phyloP scores from a whole-genome alignment of 2,113 vertebrate species.

The Trochalopteron elliotii region DNA sequence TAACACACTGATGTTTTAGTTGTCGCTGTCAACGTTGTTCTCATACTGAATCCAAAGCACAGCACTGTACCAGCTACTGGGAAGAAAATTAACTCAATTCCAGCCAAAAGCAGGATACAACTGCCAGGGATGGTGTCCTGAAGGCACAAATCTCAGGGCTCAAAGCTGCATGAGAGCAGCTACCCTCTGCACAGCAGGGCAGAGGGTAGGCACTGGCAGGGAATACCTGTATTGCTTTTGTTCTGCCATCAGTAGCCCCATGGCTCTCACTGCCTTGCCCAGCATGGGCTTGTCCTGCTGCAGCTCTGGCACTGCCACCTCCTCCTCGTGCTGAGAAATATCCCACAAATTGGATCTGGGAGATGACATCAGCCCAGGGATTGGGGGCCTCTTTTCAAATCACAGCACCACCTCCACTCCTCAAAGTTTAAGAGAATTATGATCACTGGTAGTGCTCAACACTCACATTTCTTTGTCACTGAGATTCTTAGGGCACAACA shows the following conservation, averaged over 20 bases:
- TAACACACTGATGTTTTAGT: not conserved
- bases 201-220: not conserved
- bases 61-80: not conserved
- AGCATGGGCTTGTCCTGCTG: not conserved
- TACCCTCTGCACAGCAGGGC: not conserved
- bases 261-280: accelerated
- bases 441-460: not conserved
- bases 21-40: not conserved
- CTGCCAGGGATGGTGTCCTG: not conserved
- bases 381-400: not conserved
- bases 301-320: not conserved
- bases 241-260: accelerated
- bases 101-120: not conserved
- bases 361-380: not conserved
- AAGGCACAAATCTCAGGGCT: not conserved
- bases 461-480: not conserved
- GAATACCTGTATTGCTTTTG: not conserved
- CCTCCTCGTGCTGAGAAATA: not conserved
- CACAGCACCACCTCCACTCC: accelerated
- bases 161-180: not conserved
- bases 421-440: not conserved
- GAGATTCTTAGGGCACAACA: not conserved
- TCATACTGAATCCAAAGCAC: not conserved
- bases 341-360: not conserved
- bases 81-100: not conserved